These are phyloP conservation scores for Tanypteryx hageni DNA, from an alignment of 2,888 invertebrate genomes.

Conservation along the genomic window DNA sequence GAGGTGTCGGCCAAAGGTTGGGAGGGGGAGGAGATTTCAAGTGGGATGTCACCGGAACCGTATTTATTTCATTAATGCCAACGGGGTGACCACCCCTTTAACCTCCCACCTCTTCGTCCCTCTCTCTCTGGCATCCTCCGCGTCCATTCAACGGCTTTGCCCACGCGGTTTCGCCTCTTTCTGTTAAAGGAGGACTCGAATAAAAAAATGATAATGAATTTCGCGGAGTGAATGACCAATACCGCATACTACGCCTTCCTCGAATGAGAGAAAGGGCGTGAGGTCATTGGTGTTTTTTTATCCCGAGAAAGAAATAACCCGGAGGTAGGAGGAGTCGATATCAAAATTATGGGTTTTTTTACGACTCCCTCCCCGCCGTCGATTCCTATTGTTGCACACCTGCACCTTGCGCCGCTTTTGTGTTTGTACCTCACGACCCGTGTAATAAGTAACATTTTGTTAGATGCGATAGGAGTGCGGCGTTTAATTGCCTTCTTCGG, in stretches of 20 bases:
- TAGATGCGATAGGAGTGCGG: not conserved
- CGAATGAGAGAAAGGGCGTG: constrained; percentile 27
- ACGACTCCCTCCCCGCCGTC: not conserved
- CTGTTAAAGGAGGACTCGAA: not conserved
- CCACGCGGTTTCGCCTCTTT: not conserved
- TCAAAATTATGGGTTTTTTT: not conserved
- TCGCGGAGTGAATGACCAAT: constrained; percentile 36
- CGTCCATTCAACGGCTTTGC: not conserved
- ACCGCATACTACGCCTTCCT: constrained; percentile 31
- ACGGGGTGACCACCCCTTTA: constrained; percentile 41
- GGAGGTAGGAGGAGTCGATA: constrained; percentile 18
- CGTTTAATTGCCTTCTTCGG: not conserved
- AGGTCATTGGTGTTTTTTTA: not conserved
- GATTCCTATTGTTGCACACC: not conserved
- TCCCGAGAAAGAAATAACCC: not conserved
- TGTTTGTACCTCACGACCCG: not conserved
- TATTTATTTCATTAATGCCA: constrained; percentile 46
- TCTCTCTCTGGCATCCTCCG: not conserved
- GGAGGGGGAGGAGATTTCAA: not conserved
- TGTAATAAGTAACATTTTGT: not conserved
- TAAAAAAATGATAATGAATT: constrained; percentile 20
- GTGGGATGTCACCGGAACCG: constrained; percentile 28
- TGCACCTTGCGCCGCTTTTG: not conserved
- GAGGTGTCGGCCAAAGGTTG: not conserved
- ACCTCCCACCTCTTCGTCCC: not conserved